A percentile compares a stretch with the other conserved stretches of the same genome.
Conservation (phyloP, 2,797 vertebrate species). For the Melanotaenia trifasciata region DNA sequence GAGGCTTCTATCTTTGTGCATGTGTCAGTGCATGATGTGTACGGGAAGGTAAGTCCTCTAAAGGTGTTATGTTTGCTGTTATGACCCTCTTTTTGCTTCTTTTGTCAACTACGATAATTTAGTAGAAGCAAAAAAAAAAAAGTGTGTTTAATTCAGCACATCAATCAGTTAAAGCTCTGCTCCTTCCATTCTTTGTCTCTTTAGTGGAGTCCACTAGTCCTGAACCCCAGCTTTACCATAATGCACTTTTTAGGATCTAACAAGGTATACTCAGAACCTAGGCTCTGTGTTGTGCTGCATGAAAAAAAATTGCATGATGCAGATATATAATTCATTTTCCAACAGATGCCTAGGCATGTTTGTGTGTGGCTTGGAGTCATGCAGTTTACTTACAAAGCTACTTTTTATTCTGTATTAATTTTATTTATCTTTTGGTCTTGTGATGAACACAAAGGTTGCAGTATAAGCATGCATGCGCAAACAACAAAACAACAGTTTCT, state of each 20-base stretch:
- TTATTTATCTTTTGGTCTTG: background rate
- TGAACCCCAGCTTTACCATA: conserved; percentile 99
- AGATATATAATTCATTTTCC: conserved; percentile 50
- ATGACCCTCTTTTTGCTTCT: background rate
- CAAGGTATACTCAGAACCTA: conserved; percentile 88
- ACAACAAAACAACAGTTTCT: conserved; percentile 7
- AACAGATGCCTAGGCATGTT: conserved; percentile 21
- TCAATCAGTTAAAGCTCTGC: conserved; percentile 58
- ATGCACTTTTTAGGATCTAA: conserved; percentile 99
- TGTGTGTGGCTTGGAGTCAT: conserved; percentile 42
- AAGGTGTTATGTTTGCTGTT: background rate
- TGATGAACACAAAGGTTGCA: conserved; percentile 19
- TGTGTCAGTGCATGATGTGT: conserved; percentile 95
- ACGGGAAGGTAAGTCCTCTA: conserved; percentile 89
- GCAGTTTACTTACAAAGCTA: conserved; percentile 15
- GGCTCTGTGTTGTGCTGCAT: conserved; percentile 83
- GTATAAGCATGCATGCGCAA: conserved; percentile 38
- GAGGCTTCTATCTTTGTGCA: conserved; percentile 98
- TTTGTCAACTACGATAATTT: conserved; percentile 5
- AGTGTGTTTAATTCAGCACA: conserved; percentile 29
- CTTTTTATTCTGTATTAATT: conserved; percentile 9
- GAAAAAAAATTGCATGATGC: conserved; percentile 76
- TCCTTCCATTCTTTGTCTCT: conserved; percentile 84
- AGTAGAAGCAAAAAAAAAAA: conserved; percentile 14
- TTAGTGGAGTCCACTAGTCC: conserved; percentile 99